Percentiles rank a stretch among this genome's conserved stretches.
Evolutionary conservation across 1,140 invertebrate genomes (phyloP).

Genomic region (Sycobia sp.): DNA sequence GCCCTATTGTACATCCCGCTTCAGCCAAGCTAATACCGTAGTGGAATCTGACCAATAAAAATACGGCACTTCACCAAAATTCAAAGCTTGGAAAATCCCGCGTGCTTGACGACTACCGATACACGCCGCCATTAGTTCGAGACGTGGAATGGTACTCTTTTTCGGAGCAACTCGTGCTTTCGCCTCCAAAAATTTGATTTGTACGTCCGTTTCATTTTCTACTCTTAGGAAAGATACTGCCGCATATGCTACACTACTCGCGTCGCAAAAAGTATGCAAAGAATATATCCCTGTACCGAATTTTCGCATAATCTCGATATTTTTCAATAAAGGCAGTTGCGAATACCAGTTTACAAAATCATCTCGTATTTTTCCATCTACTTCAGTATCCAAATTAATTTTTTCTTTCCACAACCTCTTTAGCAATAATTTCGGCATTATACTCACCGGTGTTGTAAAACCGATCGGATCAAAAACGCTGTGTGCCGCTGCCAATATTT

Average conservation of each 20-base stretch:
- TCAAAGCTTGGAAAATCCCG: constrained; percentile 29
- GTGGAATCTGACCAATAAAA: constrained; percentile 18
- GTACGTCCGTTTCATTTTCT: neutral
- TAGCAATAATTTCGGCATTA: constrained; percentile 42
- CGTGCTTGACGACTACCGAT: neutral
- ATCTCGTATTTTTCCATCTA: neutral
- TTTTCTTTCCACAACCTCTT: constrained; percentile 41
- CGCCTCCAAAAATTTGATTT: constrained; percentile 31
- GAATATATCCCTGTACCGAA: neutral
- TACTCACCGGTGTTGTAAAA: constrained; percentile 42
- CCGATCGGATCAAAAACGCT: constrained; percentile 50
- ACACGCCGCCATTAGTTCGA: constrained; percentile 46
- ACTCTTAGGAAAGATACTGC: constrained; percentile 30
- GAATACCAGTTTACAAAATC: neutral
- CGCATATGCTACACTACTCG: constrained; percentile 44
- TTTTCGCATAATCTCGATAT: neutral
- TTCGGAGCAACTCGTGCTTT: constrained; percentile 47
- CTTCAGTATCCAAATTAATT: constrained; percentile 39
- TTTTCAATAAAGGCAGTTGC: neutral
- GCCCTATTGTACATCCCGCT: too few relatives aligned
- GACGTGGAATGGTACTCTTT: constrained; percentile 44
- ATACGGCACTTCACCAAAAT: neutral
- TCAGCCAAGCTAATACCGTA: too few relatives aligned
- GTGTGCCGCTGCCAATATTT: constrained; percentile 40
- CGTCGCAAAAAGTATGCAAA: constrained; percentile 33